These are phyloP conservation scores for Crioceris asparagi DNA, from an alignment of 2,888 invertebrate species.

Conservation along the genomic window DNA sequence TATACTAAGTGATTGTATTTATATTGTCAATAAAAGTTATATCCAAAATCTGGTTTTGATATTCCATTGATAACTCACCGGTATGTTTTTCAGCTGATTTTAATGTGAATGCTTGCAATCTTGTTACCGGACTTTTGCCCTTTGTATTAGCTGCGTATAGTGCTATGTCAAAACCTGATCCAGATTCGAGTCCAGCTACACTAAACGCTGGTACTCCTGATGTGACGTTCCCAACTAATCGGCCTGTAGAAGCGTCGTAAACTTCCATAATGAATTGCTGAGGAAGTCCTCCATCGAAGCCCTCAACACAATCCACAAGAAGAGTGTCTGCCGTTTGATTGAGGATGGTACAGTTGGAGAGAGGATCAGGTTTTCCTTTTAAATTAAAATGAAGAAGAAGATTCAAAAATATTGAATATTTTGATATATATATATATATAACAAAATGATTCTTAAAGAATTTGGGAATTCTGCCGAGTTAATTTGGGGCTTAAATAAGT, in stretches of 20 bases:
- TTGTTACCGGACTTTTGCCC: slow-evolving; percentile 55
- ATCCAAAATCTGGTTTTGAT: no score
- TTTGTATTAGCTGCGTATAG: slow-evolving; percentile 62
- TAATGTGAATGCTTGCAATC: slow-evolving; percentile 57
- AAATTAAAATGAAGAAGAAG: no score
- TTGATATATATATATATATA: no score
- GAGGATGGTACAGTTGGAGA: slow-evolving; percentile 60
- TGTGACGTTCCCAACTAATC: slow-evolving; percentile 47
- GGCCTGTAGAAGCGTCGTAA: slow-evolving; percentile 43
- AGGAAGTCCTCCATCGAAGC: slow-evolving; percentile 65
- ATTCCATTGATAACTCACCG: slow-evolving; percentile 40
- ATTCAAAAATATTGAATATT: no score
- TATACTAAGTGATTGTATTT: no score
- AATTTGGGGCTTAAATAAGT: no score
- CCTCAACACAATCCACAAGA: slow-evolving; percentile 61
- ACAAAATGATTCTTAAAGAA: no score
- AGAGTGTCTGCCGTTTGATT: slow-evolving; percentile 65
- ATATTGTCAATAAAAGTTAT: no score
- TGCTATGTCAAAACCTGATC: slow-evolving; percentile 55
- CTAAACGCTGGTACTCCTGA: slow-evolving; percentile 51
- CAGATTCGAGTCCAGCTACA: slow-evolving; percentile 55
- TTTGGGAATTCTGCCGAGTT: no score
- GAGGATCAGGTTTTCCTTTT: slow-evolving; percentile 66
- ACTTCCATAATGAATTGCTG: slow-evolving; percentile 67
- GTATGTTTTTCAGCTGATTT: slow-evolving; percentile 64